Conservation (phyloP, 2,797 vertebrate genomes). For the Hemibagrus guttatus region DNA sequence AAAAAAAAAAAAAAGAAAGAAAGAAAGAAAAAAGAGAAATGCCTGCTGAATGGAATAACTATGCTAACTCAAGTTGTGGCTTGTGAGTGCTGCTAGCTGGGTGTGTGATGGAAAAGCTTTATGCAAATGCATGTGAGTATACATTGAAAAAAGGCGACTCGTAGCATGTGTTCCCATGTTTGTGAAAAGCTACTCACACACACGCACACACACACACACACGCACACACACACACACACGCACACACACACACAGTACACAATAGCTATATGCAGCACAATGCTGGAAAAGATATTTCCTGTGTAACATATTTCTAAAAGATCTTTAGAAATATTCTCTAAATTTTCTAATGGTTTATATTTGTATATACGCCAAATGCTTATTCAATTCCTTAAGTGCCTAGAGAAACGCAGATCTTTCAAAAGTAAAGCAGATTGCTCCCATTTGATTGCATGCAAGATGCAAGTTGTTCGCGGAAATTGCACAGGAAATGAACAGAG, state of each 20-base stretch:
- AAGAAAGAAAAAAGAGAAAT: too few species aligned
- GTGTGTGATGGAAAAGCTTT: background rate
- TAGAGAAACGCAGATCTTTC: background rate
- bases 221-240: too few species aligned
- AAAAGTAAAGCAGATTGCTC: conserved; percentile 17
- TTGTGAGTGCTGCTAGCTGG: background rate
- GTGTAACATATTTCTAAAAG: too few species aligned
- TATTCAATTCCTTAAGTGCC: background rate
- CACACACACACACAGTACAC: too few species aligned
- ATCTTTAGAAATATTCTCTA: too few species aligned
- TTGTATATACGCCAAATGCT: background rate
- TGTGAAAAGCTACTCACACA: background rate
- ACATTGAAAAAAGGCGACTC: background rate
- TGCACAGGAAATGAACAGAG: conserved; percentile 53
- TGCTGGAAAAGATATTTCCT: too few species aligned
- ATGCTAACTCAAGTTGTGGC: background rate
- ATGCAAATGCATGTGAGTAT: background rate
- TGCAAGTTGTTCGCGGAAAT: conserved; percentile 47
- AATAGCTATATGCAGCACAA: background rate
- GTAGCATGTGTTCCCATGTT: background rate
- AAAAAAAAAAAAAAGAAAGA: too few species aligned
- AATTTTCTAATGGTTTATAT: too few species aligned
- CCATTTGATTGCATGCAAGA: conserved; percentile 40
- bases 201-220: background rate
- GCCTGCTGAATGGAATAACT: background rate